Conservation (phyloP, 2,888 invertebrate genomes). For the Smittia sp. region DNA sequence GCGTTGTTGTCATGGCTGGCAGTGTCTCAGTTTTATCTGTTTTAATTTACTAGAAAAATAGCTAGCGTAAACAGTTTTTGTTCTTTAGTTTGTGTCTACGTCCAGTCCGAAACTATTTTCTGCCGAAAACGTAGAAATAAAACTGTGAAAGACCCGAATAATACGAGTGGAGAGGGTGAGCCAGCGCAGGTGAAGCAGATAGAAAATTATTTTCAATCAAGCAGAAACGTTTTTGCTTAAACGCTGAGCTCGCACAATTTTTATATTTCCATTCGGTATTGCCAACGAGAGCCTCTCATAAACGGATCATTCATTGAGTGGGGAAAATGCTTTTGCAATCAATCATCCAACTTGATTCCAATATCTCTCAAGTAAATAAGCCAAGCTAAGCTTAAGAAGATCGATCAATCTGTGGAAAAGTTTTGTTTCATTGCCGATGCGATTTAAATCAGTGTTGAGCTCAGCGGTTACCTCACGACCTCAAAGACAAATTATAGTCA, state of each 20-base stretch:
- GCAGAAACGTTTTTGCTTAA: conserved; percentile 16
- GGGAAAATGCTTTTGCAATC: no score
- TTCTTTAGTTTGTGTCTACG: not conserved
- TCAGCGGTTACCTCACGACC: no score
- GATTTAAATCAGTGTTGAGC: no score
- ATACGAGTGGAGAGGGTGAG: not conserved
- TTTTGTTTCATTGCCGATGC: no score
- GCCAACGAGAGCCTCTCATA: not conserved
- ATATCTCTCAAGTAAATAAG: no score
- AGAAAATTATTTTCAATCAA: conserved; percentile 26
- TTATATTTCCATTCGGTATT: conserved; percentile 1
- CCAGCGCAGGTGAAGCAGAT: conserved; percentile 15
- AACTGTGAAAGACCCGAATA: not conserved
- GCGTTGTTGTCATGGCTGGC: not conserved
- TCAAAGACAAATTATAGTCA: no score
- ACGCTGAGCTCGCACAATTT: conserved; percentile 29
- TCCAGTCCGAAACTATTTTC: not conserved
- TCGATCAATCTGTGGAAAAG: no score
- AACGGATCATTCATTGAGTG: not conserved
- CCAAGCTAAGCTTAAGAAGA: no score
- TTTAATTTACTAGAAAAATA: conserved; percentile 23
- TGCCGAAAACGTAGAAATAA: not conserved
- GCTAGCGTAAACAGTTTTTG: conserved; percentile 25
- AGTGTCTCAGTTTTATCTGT: conserved; percentile 17
- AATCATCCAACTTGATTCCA: no score